Evolutionary conservation across 2,797 vertebrate genomes (phyloP).

Genomic region (Synaphobranchus kaupii): DNA sequence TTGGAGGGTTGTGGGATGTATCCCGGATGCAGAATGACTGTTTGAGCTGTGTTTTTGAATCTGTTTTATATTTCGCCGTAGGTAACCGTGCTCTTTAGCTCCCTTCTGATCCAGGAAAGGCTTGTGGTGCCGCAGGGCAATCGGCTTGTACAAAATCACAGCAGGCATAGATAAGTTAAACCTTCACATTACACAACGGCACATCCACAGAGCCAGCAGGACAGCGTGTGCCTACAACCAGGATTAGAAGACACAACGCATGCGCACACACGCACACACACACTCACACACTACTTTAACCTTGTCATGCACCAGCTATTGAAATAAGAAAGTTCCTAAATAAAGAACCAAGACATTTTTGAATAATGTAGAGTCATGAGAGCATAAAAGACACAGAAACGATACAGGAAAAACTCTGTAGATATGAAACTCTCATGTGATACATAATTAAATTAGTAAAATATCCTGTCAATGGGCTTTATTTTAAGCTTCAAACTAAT

Average conservation of each 20-base stretch:
- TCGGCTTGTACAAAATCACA: not conserved
- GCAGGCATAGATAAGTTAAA: not conserved
- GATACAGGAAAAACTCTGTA: not conserved
- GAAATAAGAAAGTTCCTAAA: not conserved
- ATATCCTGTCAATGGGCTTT: not conserved
- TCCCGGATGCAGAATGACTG: not conserved
- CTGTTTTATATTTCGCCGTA: not conserved
- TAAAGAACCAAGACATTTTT: not conserved
- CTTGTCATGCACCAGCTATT: not conserved
- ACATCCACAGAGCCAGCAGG: not conserved
- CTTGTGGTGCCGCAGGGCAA: not conserved
- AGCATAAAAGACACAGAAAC: not conserved
- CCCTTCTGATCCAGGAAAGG: not conserved
- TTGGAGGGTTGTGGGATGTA: not conserved
- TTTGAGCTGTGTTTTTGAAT: not conserved
- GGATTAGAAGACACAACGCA: not conserved
- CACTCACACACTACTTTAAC: not conserved
- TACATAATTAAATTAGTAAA: not conserved
- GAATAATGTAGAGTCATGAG: not conserved
- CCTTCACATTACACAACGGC: not conserved
- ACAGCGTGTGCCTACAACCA: not conserved
- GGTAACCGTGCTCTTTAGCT: not conserved
- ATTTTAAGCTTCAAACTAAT: not conserved
- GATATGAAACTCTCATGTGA: not conserved
- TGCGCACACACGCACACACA: not conserved